These are phyloP conservation scores for Otocyon megalotis DNA, from an alignment of 2,113 vertebrate species.

Conservation along the genomic window DNA sequence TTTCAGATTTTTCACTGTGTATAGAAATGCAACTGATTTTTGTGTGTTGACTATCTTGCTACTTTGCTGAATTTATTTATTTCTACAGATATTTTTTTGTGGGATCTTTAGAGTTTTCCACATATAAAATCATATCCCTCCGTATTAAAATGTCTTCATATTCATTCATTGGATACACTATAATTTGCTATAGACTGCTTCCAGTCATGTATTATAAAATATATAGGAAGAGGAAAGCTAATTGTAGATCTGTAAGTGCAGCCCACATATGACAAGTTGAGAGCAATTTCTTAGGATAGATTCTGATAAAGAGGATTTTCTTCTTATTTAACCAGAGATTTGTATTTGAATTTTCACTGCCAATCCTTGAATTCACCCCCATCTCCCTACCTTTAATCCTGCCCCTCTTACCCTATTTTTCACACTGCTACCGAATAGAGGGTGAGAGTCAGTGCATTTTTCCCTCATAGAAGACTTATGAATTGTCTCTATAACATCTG, in stretches of 20 bases:
- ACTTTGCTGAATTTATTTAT: not conserved
- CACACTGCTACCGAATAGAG: not conserved
- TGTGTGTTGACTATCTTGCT: not conserved
- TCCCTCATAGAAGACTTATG: not conserved
- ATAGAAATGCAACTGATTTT: not conserved
- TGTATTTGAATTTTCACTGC: not conserved
- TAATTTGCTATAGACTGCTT: slow-evolving; percentile 7
- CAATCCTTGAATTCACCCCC: not conserved
- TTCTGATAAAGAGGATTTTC: not conserved
- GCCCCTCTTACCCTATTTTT: not conserved
- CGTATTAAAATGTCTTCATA: not conserved
- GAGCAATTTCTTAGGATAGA: not conserved
- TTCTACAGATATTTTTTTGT: not conserved
- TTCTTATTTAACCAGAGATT: not conserved
- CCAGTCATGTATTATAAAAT: not conserved
- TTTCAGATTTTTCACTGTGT: not conserved
- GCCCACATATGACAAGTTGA: not conserved
- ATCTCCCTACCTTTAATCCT: not conserved
- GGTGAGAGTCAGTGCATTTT: not conserved
- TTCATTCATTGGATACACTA: not conserved
- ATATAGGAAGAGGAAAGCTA: not conserved
- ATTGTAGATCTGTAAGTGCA: slow-evolving; percentile 10
- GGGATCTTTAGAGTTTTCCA: not conserved
- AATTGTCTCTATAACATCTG: not conserved
- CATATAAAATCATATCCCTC: not conserved